Evolutionary conservation across 2,888 invertebrate genomes (phyloP).

Genomic region (Baccha elongata): DNA sequence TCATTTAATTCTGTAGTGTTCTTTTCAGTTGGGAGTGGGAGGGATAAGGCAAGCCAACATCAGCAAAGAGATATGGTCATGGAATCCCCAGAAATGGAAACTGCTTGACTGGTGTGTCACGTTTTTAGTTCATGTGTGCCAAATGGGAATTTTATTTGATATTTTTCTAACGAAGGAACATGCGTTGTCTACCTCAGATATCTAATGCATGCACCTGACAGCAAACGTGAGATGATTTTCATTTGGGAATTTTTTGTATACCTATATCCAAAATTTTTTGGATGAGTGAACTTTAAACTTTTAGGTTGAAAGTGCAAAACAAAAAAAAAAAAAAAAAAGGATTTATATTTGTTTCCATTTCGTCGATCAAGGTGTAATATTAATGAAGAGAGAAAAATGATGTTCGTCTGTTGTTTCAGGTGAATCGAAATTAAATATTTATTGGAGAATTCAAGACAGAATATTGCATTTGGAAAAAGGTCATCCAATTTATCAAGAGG

Average conservation of each 20-base stretch:
- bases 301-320: not conserved
- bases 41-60: not conserved
- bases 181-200: constrained; percentile 14
- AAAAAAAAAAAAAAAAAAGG: not conserved
- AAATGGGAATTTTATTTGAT: constrained; percentile 46
- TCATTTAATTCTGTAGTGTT: constrained; percentile 43
- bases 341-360: not conserved
- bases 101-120: constrained; percentile 39
- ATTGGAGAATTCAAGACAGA: too few species aligned
- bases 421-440: too few species aligned
- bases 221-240: constrained; percentile 50
- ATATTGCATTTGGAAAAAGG: too few species aligned
- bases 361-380: not conserved
- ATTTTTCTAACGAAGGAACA: constrained; percentile 19
- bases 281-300: constrained; percentile 27
- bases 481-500: too few species aligned
- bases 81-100: constrained; percentile 12
- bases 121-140: constrained; percentile 59
- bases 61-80: not conserved
- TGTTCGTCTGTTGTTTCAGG: too few species aligned
- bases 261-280: constrained; percentile 14
- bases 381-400: not conserved
- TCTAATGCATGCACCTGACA: constrained; percentile 55
- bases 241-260: constrained; percentile 26
- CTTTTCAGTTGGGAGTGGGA: not conserved